Percentiles rank a stretch among this genome's conserved stretches.
Evolutionary conservation across 2,797 vertebrate species (phyloP).

Genomic region (Cirrhinus mrigala): DNA sequence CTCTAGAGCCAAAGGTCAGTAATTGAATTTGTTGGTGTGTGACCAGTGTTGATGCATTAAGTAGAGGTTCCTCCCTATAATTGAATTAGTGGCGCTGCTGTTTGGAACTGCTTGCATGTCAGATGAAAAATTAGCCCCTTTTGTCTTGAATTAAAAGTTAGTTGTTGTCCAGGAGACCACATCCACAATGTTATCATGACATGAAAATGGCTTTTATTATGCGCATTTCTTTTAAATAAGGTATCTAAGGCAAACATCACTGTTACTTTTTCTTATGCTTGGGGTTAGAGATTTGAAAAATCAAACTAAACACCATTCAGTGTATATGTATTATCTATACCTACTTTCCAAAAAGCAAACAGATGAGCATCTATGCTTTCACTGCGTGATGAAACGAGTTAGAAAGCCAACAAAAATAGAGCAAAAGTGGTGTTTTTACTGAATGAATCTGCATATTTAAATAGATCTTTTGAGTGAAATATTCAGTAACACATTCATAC

Average conservation of each 20-base stretch:
- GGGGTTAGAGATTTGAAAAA: not conserved
- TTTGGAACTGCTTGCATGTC: conserved; percentile 69
- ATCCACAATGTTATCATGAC: conserved; percentile 54
- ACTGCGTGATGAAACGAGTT: too few relatives aligned
- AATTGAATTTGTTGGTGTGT: conserved; percentile 80
- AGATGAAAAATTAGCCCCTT: conserved; percentile 73
- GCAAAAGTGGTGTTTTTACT: too few relatives aligned
- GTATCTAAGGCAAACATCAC: not conserved
- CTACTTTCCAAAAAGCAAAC: too few relatives aligned
- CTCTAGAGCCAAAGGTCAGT: conserved; percentile 80
- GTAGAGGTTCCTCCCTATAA: conserved; percentile 73
- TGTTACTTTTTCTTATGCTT: not conserved
- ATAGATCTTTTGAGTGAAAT: too few relatives aligned
- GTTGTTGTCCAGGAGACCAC: conserved; percentile 65
- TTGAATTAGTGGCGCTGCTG: conserved; percentile 69
- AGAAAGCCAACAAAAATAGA: too few relatives aligned
- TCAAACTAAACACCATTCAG: not conserved
- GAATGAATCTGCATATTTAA: too few relatives aligned
- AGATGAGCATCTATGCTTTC: too few relatives aligned
- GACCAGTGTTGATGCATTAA: conserved; percentile 76
- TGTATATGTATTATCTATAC: too few relatives aligned
- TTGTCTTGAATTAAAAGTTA: conserved; percentile 67
- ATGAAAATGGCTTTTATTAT: not conserved
- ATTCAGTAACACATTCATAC: not conserved
- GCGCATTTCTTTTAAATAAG: not conserved